Evolutionary conservation across 2,113 vertebrate species (phyloP), one percentile per base, ranked within the genome.

Genomic region (Zootoca vivipara): DNA sequence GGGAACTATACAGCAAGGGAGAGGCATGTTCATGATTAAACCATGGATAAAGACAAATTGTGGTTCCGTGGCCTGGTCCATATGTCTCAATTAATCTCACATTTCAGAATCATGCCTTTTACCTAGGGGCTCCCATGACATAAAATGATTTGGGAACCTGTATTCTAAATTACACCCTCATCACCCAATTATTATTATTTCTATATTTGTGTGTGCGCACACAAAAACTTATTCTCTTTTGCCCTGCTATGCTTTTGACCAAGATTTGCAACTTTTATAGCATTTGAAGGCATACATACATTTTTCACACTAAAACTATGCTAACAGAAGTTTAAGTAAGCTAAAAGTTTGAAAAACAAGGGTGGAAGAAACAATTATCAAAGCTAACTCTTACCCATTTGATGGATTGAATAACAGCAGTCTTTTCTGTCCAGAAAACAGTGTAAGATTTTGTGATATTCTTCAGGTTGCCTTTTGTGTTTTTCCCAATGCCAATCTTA

Each of bases 351-450:
- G 33, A 72, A 26, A 0, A 46, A 24, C 20, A 3, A 1, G 2
- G 20, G 30, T 33, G n/a, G 5, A 22, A n/a, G 42, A 4, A 84
- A 7, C 46, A 56, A 16, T 58, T 82, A 56, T 1, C 13, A 8
- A 24, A 33, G 78, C 30, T 35, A 86, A 74, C 40, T 91, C 97
- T 97, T 97, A 99, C 99, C 99, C 95, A 99, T 99, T 89, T 99
- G 99, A 96, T 99, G 99, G 94, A 99, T 98, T 93, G 99, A 99
- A 91, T 99, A 99, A 96, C 98, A 99, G 95, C 98, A 98, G 95
- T 99, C 98, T 95, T 99, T 99, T 95, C 98, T 98, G 96, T 99
- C 99, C 92, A 99, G 96, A 94, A 99, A 99, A 95, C 98, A 99
- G 83, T 96, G 98, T 93, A 99, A 97, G 89, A 99, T 98, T 92